These are phyloP conservation scores for Corydoras sp. DNA, from an alignment of 2,113 vertebrate genomes.

Conservation along the genomic window DNA sequence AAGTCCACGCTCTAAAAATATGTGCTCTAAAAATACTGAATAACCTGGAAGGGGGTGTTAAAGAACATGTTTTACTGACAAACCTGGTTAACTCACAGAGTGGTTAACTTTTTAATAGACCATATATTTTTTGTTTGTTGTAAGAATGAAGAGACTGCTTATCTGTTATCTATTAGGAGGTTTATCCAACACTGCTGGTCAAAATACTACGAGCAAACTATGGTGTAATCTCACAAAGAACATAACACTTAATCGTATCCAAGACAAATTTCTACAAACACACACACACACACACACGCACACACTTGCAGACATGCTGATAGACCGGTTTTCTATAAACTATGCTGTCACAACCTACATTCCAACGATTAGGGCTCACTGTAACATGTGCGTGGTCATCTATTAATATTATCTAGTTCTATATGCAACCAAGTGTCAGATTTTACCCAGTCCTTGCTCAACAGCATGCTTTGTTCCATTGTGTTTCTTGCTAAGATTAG, in stretches of 20 bases:
- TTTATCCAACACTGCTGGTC: too few species aligned
- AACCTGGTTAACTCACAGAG: too few species aligned
- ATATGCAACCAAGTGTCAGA: not conserved
- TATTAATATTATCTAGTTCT: not conserved
- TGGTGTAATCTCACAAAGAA: not conserved
- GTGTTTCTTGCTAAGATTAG: not conserved
- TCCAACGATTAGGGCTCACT: not conserved
- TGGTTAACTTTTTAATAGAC: too few species aligned
- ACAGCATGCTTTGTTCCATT: not conserved
- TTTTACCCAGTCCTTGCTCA: not conserved
- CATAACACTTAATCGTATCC: not conserved
- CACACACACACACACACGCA: not conserved
- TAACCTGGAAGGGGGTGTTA: too few species aligned
- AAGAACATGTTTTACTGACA: too few species aligned
- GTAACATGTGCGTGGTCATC: not conserved
- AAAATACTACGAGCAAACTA: not conserved
- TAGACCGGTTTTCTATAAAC: constrained; percentile 47
- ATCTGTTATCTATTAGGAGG: too few species aligned
- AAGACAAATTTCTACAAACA: not conserved
- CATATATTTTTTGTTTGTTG: too few species aligned
- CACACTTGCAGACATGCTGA: constrained; percentile 44
- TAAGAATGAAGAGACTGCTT: too few species aligned
- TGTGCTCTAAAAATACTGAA: too few species aligned
- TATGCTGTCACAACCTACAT: constrained; percentile 9
- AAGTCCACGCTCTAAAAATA: too few species aligned